phyloP scores from a whole-genome alignment of 2,113 vertebrate species.

The Cyanocitta stelleri region DNA sequence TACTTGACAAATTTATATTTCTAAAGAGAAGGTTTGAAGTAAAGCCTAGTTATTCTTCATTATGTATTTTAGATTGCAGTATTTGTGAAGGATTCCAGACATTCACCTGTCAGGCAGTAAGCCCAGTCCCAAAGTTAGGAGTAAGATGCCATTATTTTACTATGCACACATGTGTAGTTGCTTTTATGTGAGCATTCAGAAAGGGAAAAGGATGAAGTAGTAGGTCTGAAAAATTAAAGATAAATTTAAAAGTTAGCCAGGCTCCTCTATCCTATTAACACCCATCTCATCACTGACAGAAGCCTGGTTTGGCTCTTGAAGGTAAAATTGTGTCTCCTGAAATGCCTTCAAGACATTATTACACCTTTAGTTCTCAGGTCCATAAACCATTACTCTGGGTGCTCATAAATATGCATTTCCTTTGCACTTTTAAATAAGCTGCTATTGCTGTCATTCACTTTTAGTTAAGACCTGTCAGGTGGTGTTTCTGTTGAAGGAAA shows the following conservation, averaged over 20 bases:
- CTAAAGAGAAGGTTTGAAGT: background rate
- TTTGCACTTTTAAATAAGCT: conserved; percentile 53
- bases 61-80: background rate
- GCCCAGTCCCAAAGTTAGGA: background rate
- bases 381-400: background rate
- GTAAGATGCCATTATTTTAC: background rate
- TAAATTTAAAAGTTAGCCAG: background rate
- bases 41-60: background rate
- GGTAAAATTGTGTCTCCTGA: conserved; percentile 7
- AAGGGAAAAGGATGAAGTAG: background rate
- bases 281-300: background rate
- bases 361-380: conserved; percentile 25
- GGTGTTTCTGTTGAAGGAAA: conserved; percentile 45
- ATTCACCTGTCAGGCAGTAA: background rate
- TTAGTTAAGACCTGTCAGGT: conserved; percentile 63
- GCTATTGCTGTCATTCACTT: conserved; percentile 61
- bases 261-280: background rate
- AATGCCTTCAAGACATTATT: conserved; percentile 6
- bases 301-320: background rate
- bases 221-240: background rate
- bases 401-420: conserved; percentile 62
- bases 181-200: background rate
- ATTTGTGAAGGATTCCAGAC: background rate
- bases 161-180: rapidly evolving
- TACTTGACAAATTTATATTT: background rate